Conservation (phyloP, 2,888 invertebrate species). For the Plutella xylostella region DNA sequence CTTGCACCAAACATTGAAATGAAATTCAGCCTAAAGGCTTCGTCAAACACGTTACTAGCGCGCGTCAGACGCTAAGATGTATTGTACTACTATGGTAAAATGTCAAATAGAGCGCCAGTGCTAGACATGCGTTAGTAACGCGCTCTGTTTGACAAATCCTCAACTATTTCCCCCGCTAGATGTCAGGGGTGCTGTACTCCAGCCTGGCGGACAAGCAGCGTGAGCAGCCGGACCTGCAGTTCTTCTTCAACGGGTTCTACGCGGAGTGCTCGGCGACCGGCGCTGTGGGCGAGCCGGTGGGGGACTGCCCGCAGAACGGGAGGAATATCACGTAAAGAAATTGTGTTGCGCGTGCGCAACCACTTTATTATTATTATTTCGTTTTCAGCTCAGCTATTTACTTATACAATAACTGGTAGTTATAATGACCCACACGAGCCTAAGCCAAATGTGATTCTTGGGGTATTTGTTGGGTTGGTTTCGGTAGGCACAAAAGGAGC, state of each 20-base stretch:
- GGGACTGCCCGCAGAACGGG: slow-evolving; percentile 24
- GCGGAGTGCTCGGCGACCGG: slow-evolving; percentile 61
- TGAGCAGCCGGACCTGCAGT: slow-evolving; percentile 72
- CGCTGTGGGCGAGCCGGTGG: slow-evolving; percentile 33
- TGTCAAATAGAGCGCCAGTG: neutral
- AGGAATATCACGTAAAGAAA: slow-evolving; percentile 33
- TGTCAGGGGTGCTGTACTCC: slow-evolving; percentile 71
- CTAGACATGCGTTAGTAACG: no score
- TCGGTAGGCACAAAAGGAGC: no score
- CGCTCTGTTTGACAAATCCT: no score
- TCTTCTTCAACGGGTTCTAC: slow-evolving; percentile 74
- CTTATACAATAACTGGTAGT: no score
- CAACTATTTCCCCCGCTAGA: slow-evolving; percentile 22
- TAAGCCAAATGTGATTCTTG: no score
- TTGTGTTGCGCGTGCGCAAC: no score
- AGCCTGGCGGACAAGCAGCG: slow-evolving; percentile 62
- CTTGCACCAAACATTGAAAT: no score
- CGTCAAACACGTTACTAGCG: neutral
- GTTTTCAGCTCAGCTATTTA: no score
- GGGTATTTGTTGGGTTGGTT: no score
- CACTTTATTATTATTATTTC: no score
- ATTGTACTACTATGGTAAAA: neutral
- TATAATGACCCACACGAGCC: no score
- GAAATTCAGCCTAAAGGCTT: neutral
- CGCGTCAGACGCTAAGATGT: neutral